Evolutionary conservation across 2,888 invertebrate genomes (phyloP), one percentile per base, ranked within the genome.

Genomic region (Melieria crassipennis): DNA sequence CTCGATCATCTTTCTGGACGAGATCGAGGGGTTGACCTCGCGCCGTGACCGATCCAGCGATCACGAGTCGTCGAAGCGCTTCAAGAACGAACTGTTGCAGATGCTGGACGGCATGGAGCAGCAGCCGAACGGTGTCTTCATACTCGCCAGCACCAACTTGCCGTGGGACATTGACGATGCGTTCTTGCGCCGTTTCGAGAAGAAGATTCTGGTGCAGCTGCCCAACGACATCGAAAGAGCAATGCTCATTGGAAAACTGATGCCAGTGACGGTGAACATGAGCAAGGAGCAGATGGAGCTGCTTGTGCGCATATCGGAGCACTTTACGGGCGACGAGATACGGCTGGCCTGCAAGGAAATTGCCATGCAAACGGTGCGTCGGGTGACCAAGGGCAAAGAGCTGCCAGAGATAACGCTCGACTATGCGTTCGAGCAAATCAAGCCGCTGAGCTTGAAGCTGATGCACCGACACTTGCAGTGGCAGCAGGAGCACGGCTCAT

Each of bases 161-260:
- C 98, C 98, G 1, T 98, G 97, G 98, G 94, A 95, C 82, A 90
- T 98, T 75, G 97, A 97, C 83, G 89, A 92, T 75, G 97, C 98
- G 0, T 91, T 98, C 87, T 86, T 98, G 56, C 88, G 98, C 57
- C 89, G 98, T 69, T 89, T 98, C 70, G 98, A 98, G 82, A 97
- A 96, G 83, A 89, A 95, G 65, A 92, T 98, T 73, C 87, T 93
- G 66, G 92, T 97, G 0, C 92, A 93, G 47, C 87, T 96, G 50
- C 98, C 98, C 0, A 89, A 91, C 75, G 81, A 82, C 52, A 87
- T 89, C 45, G 91, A 93, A 0, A 89, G 97, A n/a, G 81, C 85
- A 52, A 87, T 89, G 52, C 91, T 98, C 79, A 92, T 97, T 76
- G 84, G 89, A 74, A 89, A 89, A 65, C 90, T 90, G 78, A 85